Conservation (phyloP, 2,888 invertebrate species). For the Cotesia congregata region DNA sequence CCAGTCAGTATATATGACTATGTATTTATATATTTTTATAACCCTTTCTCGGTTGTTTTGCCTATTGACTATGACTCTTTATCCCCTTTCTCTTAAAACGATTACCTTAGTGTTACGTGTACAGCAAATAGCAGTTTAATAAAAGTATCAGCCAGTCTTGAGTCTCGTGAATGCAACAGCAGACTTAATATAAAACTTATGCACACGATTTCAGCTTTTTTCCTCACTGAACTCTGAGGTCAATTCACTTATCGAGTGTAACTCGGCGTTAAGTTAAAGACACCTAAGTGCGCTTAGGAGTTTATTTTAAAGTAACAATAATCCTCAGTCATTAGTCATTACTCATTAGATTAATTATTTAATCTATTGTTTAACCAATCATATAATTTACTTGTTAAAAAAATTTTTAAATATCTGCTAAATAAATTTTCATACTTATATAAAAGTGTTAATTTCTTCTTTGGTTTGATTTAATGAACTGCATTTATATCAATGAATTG, state of each 20-base stretch:
- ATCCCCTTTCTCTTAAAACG: conserved; percentile 26
- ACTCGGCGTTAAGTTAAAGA: conserved; percentile 20
- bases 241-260: conserved; percentile 35
- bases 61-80: background rate
- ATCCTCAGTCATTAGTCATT: background rate
- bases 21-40: conserved; percentile 5
- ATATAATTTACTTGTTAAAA: too few species aligned
- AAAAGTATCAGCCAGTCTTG: background rate
- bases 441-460: background rate
- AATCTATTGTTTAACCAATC: background rate
- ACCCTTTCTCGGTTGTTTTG: conserved; percentile 15
- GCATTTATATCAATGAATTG: background rate
- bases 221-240: conserved; percentile 16
- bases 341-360: conserved; percentile 11
- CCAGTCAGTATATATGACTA: background rate
- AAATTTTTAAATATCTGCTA: too few species aligned
- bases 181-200: conserved; percentile 1
- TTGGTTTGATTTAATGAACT: background rate
- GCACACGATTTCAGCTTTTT: background rate
- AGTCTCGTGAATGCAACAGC: conserved; percentile 26
- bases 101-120: conserved; percentile 21
- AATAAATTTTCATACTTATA: background rate
- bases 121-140: background rate
- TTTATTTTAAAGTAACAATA: too few species aligned
- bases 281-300: background rate